Base-by-base conservation (phyloP, 2,113 vertebrate species). In the Uria lomvia region DNA sequence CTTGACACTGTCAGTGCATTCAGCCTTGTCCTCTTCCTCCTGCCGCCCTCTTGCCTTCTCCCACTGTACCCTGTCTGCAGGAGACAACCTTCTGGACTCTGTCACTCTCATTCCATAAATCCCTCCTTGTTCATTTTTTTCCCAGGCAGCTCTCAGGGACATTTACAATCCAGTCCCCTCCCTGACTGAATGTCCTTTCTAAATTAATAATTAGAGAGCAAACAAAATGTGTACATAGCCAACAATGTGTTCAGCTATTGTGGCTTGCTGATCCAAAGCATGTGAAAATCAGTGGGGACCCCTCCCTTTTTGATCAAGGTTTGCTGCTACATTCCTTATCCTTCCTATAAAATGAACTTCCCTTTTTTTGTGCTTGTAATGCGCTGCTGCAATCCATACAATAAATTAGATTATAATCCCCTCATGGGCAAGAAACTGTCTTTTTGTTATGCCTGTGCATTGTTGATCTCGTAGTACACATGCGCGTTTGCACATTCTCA, bases 161-260 rank as follows among this genome's bases (percentile, higher is more conserved):
- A 19, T 93, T 85, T 82, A 70, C 92, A 74, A 92, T 82, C 43
- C 42, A 65, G 56, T 81, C 40, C 30, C 45, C 63, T 92, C 73
- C 36, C 42, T 70, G 53, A 76, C 50, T 83, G 58, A 78, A 75
- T 42, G 71, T 87, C 89, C 84, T 96, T 88, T 90, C 90, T 95
- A 92, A 96, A 97, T 94, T 88, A 97, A 89, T 95, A 82, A 95
- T 90, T 88, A 80, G 96, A 92, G 53, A 94, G 88, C 77, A 96
- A 97, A 96, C 80, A 92, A 87, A 72, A 89, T 40, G 30, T 66
- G 53, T 91, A 43, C 70, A 50, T 27, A 95, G 87, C 58, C 67
- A 86, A 32, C 58, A 66, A 17, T 32, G 10, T 47, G 50, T 90
- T 91, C 78, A 70, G 68, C 71, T 88, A 24, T 63, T 76, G 59